Base-by-base conservation (phyloP, 2,888 invertebrate species). In the Cephus nigrinus region DNA sequence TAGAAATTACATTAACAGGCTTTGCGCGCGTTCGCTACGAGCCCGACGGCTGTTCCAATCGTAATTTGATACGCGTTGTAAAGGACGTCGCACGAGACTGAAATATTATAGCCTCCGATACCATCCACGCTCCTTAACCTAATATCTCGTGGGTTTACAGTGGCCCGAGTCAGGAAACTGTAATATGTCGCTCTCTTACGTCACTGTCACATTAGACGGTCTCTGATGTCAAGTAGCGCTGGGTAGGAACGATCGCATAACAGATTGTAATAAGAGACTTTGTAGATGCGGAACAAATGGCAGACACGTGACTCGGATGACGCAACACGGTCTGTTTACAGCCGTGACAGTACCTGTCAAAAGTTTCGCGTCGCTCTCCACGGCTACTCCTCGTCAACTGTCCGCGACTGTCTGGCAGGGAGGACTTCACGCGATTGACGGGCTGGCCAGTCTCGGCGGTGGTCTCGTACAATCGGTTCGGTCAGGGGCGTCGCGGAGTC, bases 391-490 rank as follows among this genome's bases (percentile, higher is more conserved):
- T 55, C 55, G 55, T 9, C 23, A 55, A 23, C 5, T 23, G 23
- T 9, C 23, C 5, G 9, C 55, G 9, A 2, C 0, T 40, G 1
- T 5, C 55, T 9, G 9, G 1, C 23, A 2, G 23, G 23, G 23
- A 55, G 55, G 55, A 23, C 23, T 55, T 23, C 9, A 3, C 71
- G 12, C 33, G 23, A 74, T 33, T n/a, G 33, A 68, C 76, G 34
- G 31, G 30, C 68, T 68, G 4, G 31, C 33, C 33, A 77, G 75
- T 77, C 77, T 77, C 77, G 68, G 34, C 77, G 77, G 71, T 75
- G 69, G 68, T 75, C 69, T 78, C 78, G 78, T 78, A 75, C 75
- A 78, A 75, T 74, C 73, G 33, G 68, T 40, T 75, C 75, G 3
- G 55, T 55, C 35, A 12, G 5, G 68, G 71, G 34, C 31, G 33